These are phyloP conservation scores for Erebia ligea DNA, from an alignment of 2,888 invertebrate species.

Conservation along the genomic window DNA sequence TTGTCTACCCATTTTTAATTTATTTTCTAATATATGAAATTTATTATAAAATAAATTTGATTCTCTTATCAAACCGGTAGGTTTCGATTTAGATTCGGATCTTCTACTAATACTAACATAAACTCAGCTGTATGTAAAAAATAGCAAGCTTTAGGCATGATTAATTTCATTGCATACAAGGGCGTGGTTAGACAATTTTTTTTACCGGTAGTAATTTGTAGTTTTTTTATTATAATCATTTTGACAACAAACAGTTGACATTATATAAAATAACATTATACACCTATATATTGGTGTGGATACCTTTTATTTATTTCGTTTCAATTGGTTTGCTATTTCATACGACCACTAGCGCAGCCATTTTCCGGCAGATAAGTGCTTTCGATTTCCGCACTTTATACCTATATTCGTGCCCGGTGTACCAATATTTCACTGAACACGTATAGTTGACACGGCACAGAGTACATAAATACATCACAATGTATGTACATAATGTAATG, in stretches of 20 bases:
- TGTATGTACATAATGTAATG: not conserved
- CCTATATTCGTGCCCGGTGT: constrained; percentile 28
- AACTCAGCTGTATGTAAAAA: too few species aligned
- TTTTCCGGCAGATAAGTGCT: constrained; percentile 39
- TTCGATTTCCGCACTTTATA: constrained; percentile 40
- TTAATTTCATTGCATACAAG: too few species aligned
- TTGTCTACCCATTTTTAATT: too few species aligned
- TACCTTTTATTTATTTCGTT: constrained; percentile 27
- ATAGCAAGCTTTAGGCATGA: too few species aligned
- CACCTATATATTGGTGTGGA: not conserved
- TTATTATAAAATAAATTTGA: too few species aligned
- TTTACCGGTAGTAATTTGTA: not conserved
- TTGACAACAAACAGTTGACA: too few species aligned
- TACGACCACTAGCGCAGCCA: constrained; percentile 33
- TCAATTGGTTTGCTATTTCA: constrained; percentile 34
- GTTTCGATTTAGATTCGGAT: too few species aligned
- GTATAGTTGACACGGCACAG: constrained; percentile 12
- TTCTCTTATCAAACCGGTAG: too few species aligned
- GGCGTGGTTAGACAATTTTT: too few species aligned
- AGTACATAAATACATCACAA: not conserved
- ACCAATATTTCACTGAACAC: constrained; percentile 24
- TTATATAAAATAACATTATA: not conserved
- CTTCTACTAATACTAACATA: too few species aligned
- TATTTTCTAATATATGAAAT: too few species aligned
- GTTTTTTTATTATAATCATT: too few species aligned